Evolutionary conservation across 1,140 invertebrate genomes (phyloP), one percentile per base, ranked within the genome.

Genomic region (Paramacrobiotus metropolitanus): DNA sequence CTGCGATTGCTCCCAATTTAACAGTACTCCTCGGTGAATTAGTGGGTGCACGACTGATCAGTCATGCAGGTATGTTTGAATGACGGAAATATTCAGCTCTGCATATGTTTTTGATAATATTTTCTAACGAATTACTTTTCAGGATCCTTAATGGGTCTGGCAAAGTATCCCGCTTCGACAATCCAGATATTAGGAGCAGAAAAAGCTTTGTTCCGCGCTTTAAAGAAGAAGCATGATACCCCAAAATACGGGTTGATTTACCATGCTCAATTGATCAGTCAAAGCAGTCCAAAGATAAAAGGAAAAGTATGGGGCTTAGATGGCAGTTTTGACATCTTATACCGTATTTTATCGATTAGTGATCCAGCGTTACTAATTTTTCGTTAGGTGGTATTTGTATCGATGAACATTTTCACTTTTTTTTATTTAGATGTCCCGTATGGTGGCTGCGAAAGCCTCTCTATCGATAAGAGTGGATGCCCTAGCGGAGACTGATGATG

Each of bases 241-340:
- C 95, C 94, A 0, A 99, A 99, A 72, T 99, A 98, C 75, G 95
- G 95, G 78, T 76, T 99, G 1, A 94, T 99, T 65, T 99, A 95
- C 71, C 93, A 99, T 72, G 85, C 94, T 0, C 83, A 88, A 66
- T 72, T 98, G 3, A 83, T 99, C 30, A 88, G 87, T 1, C 85
- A 92, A 70, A 80, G 83, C 1, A 85, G 81, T 65, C 78, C 80
- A 0, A 89, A 87, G 70, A 83, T 89, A 63, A 97, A 98, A 71
- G 94, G 86, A 66, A 82, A 89, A 80, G 77, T 78, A 62, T 68
- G 69, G 62, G 59, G 2, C 60, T 4, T 31, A 20, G 30, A n/a
- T 31, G 21, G 44, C 60, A 48, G 60, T 64, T 31, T 29, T 62
- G 15, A 29, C 1, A 15, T 61, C 55, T 21, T 61, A 40, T 15